Percentiles rank a stretch among this genome's conserved stretches.
Conservation (phyloP, 2,797 vertebrate species). For the Muraenolepis orangiensis region DNA sequence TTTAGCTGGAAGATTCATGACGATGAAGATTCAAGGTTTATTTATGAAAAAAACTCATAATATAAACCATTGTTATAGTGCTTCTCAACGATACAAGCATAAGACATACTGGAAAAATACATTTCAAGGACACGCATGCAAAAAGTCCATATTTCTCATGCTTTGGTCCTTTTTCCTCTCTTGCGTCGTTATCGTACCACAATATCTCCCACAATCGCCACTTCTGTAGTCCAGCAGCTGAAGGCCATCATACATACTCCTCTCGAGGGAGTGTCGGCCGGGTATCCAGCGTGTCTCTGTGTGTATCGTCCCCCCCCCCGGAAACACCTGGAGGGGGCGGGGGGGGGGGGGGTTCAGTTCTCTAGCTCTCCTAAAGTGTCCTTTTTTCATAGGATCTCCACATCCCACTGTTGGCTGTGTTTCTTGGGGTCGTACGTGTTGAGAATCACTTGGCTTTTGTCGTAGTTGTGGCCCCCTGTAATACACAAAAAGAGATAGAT, state of each 20-base stretch:
- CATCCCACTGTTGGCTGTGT: conserved; percentile 81
- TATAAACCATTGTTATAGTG: conserved; percentile 14
- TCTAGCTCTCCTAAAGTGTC: conserved; percentile 13
- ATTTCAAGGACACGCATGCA: conserved; percentile 28
- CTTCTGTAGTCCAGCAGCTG: neutral
- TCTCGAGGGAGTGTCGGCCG: too few species aligned
- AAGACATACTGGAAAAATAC: conserved; percentile 16
- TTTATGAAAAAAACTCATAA: too few species aligned
- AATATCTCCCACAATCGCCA: conserved; percentile 26
- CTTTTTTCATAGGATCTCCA: conserved; percentile 80
- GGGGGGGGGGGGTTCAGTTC: conserved; percentile 19
- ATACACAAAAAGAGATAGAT: conserved; percentile 22
- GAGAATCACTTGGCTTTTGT: conserved; percentile 84
- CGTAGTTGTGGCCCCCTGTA: conserved; percentile 85
- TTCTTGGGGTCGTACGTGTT: conserved; percentile 76
- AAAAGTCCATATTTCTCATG: conserved; percentile 20
- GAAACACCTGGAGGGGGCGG: too few species aligned
- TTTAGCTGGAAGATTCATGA: conserved; percentile 33
- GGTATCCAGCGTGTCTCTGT: too few species aligned
- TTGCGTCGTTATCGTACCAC: conserved; percentile 17
- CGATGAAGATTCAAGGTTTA: too few species aligned
- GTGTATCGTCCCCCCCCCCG: too few species aligned
- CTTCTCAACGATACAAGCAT: conserved; percentile 18
- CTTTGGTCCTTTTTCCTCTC: neutral
- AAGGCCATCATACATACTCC: neutral